Base-by-base conservation (phyloP, 2,113 vertebrate genomes). In the Nymphicus hollandicus region DNA sequence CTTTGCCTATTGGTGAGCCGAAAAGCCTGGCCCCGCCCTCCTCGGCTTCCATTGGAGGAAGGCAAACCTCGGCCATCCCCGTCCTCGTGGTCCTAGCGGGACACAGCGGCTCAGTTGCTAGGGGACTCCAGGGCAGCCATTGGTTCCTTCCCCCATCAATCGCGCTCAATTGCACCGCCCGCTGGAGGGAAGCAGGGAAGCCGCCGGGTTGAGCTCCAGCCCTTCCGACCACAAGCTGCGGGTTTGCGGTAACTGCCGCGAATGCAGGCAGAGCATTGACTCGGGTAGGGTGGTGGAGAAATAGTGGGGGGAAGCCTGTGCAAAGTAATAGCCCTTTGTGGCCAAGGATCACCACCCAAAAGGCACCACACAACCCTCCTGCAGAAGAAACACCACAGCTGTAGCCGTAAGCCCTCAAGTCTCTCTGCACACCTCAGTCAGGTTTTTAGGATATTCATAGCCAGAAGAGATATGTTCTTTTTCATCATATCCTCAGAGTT, bases 111-210 rank as follows among this genome's bases (percentile, higher is more conserved):
- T 25, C 72, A 76, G 97, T 97, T 97, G 95, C 97, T 81, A 94
- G 68, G 96, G 44, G 1, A 17, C 28, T 46, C 46, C 6, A 18
- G 9, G 10, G 7, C 29, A 2, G 4, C 35, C 24, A 94, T 88
- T 96, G 95, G 95, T 2, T 90, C 50, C 22, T 19, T 4, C 11
- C 10, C 9, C 33, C 77, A 15, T 83, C 96, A 44, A 64, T 97
- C 85, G 13, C 6, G 3, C 2, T 2, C 1, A 3, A 15, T 7
- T 63, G 12, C 61, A 9, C 84, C 31, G 3, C 77, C 39, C 25
- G 18, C 18, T 1, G 28, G 29, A 8, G 8, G 4, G 22, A 14
- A 16, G 49, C 8, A 3, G 9, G 0, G 7, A 3, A 2, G 0
- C 1, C 0, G 0, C 1, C 0, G 15, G 61, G 74, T 91, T 55